phyloP scores from a whole-genome alignment of 2,888 invertebrate genomes.

The Drosophila ezoana region DNA sequence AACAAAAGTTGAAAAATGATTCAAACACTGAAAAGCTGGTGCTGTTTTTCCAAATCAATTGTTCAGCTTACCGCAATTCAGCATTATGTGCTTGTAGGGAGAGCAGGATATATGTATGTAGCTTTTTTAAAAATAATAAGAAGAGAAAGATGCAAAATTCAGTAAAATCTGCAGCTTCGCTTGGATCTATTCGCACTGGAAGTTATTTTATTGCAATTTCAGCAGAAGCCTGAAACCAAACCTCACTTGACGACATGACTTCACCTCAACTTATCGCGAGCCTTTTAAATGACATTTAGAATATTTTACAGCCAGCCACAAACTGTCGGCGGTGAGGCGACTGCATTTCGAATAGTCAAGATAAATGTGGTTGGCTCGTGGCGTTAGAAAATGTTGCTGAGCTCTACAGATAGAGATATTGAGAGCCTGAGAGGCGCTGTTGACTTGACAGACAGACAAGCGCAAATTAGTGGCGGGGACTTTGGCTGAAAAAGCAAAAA shows the following conservation, averaged over 20 bases:
- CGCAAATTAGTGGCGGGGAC: conserved; percentile 64
- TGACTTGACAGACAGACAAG: conserved; percentile 56
- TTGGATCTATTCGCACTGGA: conserved; percentile 3
- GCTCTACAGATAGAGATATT: conserved; percentile 34
- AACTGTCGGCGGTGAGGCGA: conserved; percentile 50
- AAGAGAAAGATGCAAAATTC: conserved; percentile 35
- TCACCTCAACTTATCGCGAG: conserved; percentile 31
- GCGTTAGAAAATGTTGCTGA: conserved; percentile 11
- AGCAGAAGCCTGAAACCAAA: conserved; percentile 38
- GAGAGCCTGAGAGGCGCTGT: conserved; percentile 12
- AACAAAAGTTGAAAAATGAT: background rate
- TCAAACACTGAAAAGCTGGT: conserved; percentile 6
- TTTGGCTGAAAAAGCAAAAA: conserved; percentile 15
- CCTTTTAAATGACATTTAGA: conserved; percentile 72
- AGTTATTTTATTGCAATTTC: conserved; percentile 69
- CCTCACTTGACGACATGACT: conserved; percentile 28
- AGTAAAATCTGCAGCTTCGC: conserved; percentile 26
- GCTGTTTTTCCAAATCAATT: conserved; percentile 33
- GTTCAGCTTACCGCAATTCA: conserved; percentile 53
- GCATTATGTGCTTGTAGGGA: conserved; percentile 20
- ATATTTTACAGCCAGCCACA: conserved; percentile 66
- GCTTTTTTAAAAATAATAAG: background rate
- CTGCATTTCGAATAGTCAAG: conserved; percentile 42
- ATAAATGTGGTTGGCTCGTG: conserved; percentile 47
- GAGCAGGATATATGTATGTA: conserved; percentile 44